phyloP scores from a whole-genome alignment of 2,113 vertebrate genomes.

The Pygoscelis adeliae region DNA sequence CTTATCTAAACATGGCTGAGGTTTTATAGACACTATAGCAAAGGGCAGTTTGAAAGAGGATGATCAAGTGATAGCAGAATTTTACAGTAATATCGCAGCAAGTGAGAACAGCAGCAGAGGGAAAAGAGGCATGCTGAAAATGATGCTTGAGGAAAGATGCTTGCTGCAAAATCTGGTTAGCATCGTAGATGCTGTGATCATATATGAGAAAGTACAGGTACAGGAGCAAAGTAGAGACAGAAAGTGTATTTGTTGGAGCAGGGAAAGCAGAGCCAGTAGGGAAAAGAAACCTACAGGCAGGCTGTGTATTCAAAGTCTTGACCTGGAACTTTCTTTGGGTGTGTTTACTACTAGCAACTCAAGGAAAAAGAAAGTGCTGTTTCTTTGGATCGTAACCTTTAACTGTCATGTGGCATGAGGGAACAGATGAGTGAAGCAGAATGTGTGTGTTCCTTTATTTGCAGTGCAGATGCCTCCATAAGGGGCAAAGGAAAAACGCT shows the following conservation, averaged over 20 bases:
- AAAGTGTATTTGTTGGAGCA: not conserved
- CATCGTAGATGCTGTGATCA: not conserved
- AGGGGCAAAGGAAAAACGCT: not conserved
- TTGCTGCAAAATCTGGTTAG: not conserved
- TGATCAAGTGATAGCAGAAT: not conserved
- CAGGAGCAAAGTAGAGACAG: not conserved
- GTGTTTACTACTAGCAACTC: not conserved
- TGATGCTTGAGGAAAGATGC: not conserved
- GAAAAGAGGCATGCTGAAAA: not conserved
- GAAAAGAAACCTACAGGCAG: not conserved
- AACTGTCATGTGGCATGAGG: not conserved
- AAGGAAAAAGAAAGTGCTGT: not conserved
- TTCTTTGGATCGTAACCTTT: not conserved
- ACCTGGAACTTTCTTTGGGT: not conserved
- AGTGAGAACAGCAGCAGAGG: not conserved
- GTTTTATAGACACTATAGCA: not conserved
- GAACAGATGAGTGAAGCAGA: constrained; percentile 2
- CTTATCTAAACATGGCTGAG: not conserved
- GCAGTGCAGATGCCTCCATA: not conserved
- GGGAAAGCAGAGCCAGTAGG: not conserved
- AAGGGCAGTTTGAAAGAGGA: not conserved
- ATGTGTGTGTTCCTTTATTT: constrained; percentile 22
- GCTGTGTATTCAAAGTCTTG: not conserved
- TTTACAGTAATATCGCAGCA: not conserved
- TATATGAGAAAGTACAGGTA: not conserved